Conservation (phyloP, 2,113 vertebrate species). For the Scophthalmus maximus region DNA sequence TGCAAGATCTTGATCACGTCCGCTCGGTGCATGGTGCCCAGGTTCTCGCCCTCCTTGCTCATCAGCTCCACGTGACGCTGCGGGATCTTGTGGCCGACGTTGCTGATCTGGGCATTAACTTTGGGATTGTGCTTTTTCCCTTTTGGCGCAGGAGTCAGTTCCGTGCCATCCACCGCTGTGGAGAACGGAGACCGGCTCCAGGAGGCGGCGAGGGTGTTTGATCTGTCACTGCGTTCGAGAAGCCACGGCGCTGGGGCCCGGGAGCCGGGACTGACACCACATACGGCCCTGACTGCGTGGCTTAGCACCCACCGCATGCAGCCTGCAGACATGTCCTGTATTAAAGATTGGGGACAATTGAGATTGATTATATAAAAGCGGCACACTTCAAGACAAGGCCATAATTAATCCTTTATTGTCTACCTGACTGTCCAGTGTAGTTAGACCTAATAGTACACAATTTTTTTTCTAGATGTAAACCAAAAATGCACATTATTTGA, state of each 20-base stretch:
- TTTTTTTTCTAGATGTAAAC: too few relatives aligned
- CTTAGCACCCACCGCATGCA: conserved; percentile 68
- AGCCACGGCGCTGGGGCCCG: conserved; percentile 19
- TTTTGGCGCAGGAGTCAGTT: conserved; percentile 31
- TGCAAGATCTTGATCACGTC: conserved; percentile 88
- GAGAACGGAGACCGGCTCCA: conserved; percentile 62
- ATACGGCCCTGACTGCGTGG: conserved; percentile 18
- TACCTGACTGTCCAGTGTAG: too few relatives aligned
- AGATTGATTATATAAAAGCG: background rate
- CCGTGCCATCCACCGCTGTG: conserved; percentile 64
- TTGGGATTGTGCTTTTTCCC: conserved; percentile 69
- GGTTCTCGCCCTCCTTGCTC: conserved; percentile 82
- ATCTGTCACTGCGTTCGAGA: background rate
- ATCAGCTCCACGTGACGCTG: conserved; percentile 85
- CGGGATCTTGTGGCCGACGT: conserved; percentile 87
- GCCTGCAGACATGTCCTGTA: conserved; percentile 75
- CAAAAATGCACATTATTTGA: too few relatives aligned
- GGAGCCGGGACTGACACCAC: background rate
- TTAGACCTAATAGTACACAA: too few relatives aligned
- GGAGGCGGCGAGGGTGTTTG: background rate
- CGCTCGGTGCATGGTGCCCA: conserved; percentile 88
- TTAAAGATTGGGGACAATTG: background rate
- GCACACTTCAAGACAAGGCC: too few relatives aligned
- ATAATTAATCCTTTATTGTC: background rate
- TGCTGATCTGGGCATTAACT: conserved; percentile 72